Evolutionary conservation across 1,140 invertebrate species (phyloP).

Genomic region (Diprion similis): DNA sequence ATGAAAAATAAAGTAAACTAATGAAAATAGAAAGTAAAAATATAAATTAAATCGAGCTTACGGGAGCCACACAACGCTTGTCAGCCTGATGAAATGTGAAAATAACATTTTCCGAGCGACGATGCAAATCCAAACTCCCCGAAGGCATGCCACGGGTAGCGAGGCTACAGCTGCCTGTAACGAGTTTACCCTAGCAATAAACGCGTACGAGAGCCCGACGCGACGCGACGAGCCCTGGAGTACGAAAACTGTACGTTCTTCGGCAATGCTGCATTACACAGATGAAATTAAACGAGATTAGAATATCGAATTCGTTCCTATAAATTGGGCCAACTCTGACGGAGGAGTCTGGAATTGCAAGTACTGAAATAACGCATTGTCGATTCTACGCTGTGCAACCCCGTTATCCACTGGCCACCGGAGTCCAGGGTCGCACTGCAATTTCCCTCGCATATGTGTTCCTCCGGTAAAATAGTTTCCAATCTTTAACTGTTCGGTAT

Average conservation of each 20-base stretch:
- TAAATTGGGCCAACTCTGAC: no score
- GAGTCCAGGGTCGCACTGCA: no score
- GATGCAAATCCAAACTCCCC: slow-evolving; percentile 7
- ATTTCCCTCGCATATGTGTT: no score
- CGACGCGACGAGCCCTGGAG: not conserved
- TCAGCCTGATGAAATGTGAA: slow-evolving; percentile 5
- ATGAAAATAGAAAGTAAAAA: not conserved
- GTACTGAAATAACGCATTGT: no score
- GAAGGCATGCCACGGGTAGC: not conserved
- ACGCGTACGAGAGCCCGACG: not conserved
- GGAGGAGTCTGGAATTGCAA: no score
- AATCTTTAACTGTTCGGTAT: no score
- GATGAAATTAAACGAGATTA: not conserved
- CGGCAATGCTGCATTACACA: not conserved
- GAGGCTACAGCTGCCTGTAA: not conserved
- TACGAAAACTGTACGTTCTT: slow-evolving; percentile 3
- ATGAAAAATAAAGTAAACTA: not conserved
- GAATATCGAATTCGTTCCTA: not conserved
- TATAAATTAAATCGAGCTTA: not conserved
- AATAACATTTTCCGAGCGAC: slow-evolving; percentile 2
- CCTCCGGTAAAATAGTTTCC: no score
- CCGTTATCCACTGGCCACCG: no score
- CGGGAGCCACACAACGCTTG: not conserved
- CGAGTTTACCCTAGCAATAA: slow-evolving; percentile 7
- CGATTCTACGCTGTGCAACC: no score